Evolutionary conservation across 1,140 invertebrate genomes (phyloP).

Genomic region (Pomacea maculata): DNA sequence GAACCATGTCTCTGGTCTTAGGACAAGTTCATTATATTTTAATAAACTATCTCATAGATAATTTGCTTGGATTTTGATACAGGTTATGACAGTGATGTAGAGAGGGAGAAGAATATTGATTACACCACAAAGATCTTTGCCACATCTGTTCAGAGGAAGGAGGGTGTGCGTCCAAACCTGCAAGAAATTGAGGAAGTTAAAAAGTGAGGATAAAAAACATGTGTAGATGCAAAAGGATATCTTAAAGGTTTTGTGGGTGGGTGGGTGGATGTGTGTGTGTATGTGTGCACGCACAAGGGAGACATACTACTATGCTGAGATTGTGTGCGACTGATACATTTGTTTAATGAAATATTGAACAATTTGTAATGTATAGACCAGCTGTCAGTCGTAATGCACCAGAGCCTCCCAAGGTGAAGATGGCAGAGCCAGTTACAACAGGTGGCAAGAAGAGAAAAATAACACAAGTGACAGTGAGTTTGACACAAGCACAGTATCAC

Average conservation of each 20-base stretch:
- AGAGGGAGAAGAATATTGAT: slow-evolving; percentile 64
- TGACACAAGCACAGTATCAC: background rate
- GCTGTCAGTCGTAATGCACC: slow-evolving; percentile 55
- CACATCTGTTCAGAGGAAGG: slow-evolving; percentile 54
- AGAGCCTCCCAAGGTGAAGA: slow-evolving; percentile 56
- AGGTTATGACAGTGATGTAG: slow-evolving; percentile 67
- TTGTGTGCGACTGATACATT: too few relatives aligned
- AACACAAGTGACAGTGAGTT: slow-evolving; percentile 56
- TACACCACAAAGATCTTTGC: slow-evolving; percentile 62
- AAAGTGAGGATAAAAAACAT: slow-evolving; percentile 43
- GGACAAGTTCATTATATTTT: background rate
- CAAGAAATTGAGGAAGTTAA: slow-evolving; percentile 45
- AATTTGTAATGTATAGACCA: slow-evolving; percentile 34
- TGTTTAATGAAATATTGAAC: too few relatives aligned
- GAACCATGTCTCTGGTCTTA: too few relatives aligned
- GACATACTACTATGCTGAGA: too few relatives aligned
- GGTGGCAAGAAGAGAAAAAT: slow-evolving; percentile 57
- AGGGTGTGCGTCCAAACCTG: slow-evolving; percentile 57
- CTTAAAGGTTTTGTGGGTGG: too few relatives aligned
- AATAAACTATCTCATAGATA: background rate
- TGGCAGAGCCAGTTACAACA: slow-evolving; percentile 43
- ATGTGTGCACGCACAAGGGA: too few relatives aligned
- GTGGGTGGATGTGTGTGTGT: too few relatives aligned
- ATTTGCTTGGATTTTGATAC: background rate
- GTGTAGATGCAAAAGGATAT: background rate